Conservation (phyloP, 2,113 vertebrate genomes). For the Melanocharis versteri region DNA sequence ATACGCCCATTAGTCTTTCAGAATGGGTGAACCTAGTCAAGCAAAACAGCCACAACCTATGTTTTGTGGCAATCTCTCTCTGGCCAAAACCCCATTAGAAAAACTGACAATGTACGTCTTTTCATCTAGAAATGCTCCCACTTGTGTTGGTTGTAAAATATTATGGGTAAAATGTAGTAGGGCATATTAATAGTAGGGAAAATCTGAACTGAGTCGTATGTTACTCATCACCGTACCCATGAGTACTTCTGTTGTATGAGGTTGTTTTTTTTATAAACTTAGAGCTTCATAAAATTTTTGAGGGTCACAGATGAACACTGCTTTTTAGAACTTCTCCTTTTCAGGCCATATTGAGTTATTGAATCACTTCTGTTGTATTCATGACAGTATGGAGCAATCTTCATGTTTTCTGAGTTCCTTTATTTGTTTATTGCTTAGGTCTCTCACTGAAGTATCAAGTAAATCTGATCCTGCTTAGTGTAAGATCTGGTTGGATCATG, state of each 20-base stretch:
- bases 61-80: background rate
- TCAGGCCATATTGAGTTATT: background rate
- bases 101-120: accelerated
- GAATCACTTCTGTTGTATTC: background rate
- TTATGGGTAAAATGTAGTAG: background rate
- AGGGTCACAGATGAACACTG: background rate
- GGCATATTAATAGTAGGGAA: background rate
- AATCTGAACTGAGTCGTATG: background rate
- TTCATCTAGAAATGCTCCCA: background rate
- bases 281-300: background rate
- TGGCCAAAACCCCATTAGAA: background rate
- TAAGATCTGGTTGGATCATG: background rate
- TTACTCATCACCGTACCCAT: background rate
- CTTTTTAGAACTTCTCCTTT: background rate
- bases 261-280: background rate
- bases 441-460: background rate
- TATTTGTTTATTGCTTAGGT: background rate
- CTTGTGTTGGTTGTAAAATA: background rate
- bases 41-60: background rate
- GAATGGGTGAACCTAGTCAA: background rate
- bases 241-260: background rate
- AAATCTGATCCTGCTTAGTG: background rate
- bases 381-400: background rate
- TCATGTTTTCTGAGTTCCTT: background rate
- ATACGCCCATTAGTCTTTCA: background rate